These are phyloP conservation scores for Dicyrtoma fusca DNA, from an alignment of 2,888 invertebrate species.

Conservation along the genomic window DNA sequence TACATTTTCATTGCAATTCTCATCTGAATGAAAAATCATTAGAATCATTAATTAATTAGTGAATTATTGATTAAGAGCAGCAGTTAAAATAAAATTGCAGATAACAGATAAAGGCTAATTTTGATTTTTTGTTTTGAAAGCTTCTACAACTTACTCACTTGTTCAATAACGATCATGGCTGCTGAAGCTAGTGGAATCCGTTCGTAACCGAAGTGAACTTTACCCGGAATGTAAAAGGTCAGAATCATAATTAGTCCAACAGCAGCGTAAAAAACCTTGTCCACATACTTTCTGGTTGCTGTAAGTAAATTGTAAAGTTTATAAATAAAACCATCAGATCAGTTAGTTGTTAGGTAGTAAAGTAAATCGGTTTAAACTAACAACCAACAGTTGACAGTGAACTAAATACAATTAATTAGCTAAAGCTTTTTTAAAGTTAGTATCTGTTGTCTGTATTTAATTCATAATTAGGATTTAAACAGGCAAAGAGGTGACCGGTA, in stretches of 20 bases:
- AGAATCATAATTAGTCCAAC: slow-evolving; percentile 1
- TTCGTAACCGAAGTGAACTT: slow-evolving; percentile 8
- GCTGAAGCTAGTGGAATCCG: slow-evolving; percentile 1
- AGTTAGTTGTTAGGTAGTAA: too few relatives aligned
- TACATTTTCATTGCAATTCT: slow-evolving; percentile 42
- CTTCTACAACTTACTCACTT: slow-evolving; percentile 22
- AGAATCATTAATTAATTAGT: slow-evolving; percentile 1
- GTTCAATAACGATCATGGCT: slow-evolving; percentile 18
- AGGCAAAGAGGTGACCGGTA: too few relatives aligned
- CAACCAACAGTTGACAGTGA: too few relatives aligned
- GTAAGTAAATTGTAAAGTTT: slow-evolving; percentile 15
- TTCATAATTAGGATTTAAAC: neutral
- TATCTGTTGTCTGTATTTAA: too few relatives aligned
- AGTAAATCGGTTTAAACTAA: too few relatives aligned
- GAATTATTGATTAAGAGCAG: slow-evolving; percentile 1
- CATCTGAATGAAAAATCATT: slow-evolving; percentile 13
- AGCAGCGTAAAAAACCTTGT: slow-evolving; percentile 14
- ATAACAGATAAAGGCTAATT: too few relatives aligned
- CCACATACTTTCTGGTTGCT: slow-evolving; percentile 26
- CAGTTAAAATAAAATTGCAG: too few relatives aligned
- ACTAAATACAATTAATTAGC: too few relatives aligned
- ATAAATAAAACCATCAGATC: too few relatives aligned
- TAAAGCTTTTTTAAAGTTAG: too few relatives aligned
- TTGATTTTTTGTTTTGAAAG: too few relatives aligned
- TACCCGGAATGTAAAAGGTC: slow-evolving; percentile 12